Evolutionary conservation across 35 echinoderm and acorn worm species (phyloP).

Genomic region (Acanthaster planci): DNA sequence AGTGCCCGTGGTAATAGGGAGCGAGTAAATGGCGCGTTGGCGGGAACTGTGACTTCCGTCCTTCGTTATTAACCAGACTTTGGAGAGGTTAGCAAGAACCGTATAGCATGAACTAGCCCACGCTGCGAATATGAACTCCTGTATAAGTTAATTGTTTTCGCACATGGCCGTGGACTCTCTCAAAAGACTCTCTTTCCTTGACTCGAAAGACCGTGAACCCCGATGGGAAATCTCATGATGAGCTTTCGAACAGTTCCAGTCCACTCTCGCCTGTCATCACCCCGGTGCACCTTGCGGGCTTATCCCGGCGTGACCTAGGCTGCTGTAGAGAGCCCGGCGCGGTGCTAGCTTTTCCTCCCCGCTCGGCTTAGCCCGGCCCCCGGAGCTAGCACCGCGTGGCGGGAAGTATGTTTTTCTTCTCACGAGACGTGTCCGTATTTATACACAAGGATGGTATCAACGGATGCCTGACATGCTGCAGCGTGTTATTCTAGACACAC

Average conservation of each 20-base stretch:
- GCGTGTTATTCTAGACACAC: slow-evolving; percentile 26
- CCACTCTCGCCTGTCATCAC: not conserved
- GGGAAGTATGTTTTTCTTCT: slow-evolving; percentile 7
- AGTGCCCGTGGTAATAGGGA: not conserved
- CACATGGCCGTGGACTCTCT: slow-evolving; percentile 22
- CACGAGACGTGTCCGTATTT: slow-evolving; percentile 22
- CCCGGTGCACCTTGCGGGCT: not conserved
- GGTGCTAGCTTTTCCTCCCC: no score
- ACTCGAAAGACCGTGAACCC: slow-evolving; percentile 10
- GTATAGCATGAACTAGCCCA: not conserved
- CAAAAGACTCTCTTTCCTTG: not conserved
- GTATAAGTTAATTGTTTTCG: slow-evolving; percentile 8
- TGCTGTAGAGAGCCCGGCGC: not conserved
- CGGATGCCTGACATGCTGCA: not conserved
- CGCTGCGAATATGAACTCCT: slow-evolving; percentile 3
- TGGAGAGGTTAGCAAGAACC: no score
- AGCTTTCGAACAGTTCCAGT: slow-evolving; percentile 12
- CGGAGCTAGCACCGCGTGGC: not conserved
- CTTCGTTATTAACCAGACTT: not conserved
- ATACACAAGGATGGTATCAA: not conserved
- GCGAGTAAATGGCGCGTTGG: not conserved
- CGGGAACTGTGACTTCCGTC: not conserved
- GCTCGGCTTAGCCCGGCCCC: no score
- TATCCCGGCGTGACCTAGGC: slow-evolving; percentile 2
- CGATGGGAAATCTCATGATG: slow-evolving; percentile 12